A percentile compares a stretch with the other conserved stretches of the same genome.
These are phyloP conservation scores for Scomber colias DNA, from an alignment of 2,113 vertebrate genomes.

Conservation along the genomic window DNA sequence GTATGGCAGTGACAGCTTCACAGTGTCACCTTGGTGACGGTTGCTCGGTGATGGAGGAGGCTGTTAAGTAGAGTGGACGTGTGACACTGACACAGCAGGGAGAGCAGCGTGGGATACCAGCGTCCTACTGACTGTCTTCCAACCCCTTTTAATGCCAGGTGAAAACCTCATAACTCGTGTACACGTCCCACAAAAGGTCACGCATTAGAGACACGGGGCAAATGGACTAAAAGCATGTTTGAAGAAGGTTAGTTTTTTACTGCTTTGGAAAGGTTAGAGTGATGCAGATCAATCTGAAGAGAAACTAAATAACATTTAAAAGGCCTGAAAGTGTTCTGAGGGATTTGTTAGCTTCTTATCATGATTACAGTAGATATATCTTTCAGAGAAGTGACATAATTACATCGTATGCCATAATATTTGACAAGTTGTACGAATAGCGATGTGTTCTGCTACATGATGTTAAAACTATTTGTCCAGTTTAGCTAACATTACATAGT, in stretches of 20 bases:
- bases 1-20: conserved; percentile 44
- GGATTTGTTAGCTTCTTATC: no score
- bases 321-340: no score
- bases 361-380: no score
- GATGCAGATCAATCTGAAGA: no score
- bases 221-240: background rate
- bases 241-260: background rate
- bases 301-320: no score
- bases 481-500: no score
- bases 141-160: conserved; percentile 26
- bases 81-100: conserved; percentile 70
- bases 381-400: no score
- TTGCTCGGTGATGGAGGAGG: conserved; percentile 67
- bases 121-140: conserved; percentile 29
- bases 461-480: no score
- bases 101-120: conserved; percentile 7
- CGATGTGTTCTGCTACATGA: no score
- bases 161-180: conserved; percentile 15
- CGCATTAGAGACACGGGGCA: background rate
- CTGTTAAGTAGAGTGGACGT: conserved; percentile 64
- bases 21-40: conserved; percentile 74
- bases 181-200: background rate
- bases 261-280: no score
- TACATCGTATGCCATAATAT: no score
- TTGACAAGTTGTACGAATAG: no score